A percentile compares a stretch with the other conserved stretches of the same genome.
phyloP scores from a whole-genome alignment of 2,888 invertebrate genomes.

The Hypsopygia costalis region DNA sequence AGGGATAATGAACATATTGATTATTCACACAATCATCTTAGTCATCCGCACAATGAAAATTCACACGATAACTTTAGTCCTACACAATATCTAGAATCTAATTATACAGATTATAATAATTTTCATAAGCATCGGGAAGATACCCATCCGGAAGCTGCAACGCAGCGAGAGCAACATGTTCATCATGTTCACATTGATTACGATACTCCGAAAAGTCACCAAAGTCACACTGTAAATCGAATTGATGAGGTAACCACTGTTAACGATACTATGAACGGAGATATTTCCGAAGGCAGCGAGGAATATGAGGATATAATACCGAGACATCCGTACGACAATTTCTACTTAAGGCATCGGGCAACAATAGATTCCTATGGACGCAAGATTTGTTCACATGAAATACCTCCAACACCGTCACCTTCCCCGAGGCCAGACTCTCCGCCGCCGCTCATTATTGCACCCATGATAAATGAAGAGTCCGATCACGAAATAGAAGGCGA shows the following conservation, averaged over 20 bases:
- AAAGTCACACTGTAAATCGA: constrained; percentile 24
- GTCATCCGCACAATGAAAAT: constrained; percentile 17
- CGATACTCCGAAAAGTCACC: constrained; percentile 27
- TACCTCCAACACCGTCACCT: constrained; percentile 55
- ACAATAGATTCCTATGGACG: constrained; percentile 60
- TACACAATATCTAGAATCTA: constrained; percentile 2
- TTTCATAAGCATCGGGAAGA: constrained; percentile 13
- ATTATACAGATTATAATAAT: constrained; percentile 9
- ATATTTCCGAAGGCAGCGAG: constrained; percentile 49
- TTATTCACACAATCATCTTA: constrained; percentile 18
- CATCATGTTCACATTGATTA: constrained; percentile 46
- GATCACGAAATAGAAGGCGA: constrained; percentile 30
- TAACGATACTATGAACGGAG: constrained; percentile 40
- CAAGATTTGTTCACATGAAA: constrained; percentile 68
- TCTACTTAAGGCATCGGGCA: constrained; percentile 62
- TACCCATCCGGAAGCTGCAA: neutral
- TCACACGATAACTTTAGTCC: constrained; percentile 18
- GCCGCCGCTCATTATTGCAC: constrained; percentile 24
- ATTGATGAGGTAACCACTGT: constrained; percentile 24
- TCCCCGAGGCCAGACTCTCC: constrained; percentile 39
- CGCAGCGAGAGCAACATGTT: constrained; percentile 26
- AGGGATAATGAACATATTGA: constrained; percentile 17
- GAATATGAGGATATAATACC: constrained; percentile 54
- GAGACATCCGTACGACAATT: constrained; percentile 75
- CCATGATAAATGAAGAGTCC: constrained; percentile 8